Conservation (phyloP, 2,113 vertebrate species). For the Erythrocebus patas region DNA sequence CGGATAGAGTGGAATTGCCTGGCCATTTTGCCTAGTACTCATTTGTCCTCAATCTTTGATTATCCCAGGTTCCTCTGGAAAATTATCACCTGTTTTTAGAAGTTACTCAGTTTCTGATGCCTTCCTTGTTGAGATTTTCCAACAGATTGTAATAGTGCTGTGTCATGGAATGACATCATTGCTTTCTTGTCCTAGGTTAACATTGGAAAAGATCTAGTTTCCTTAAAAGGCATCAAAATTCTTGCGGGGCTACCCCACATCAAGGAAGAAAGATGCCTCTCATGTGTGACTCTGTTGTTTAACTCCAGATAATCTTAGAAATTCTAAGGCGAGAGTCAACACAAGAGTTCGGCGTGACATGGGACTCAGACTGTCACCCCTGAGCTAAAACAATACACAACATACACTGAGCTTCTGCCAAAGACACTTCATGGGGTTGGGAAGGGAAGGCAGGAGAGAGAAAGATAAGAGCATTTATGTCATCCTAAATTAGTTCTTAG, state of each 20-base stretch:
- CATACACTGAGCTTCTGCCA: conserved; percentile 63
- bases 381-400: conserved; percentile 64
- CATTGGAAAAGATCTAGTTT: neutral
- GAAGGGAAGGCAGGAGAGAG: conserved; percentile 46
- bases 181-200: neutral
- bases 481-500: conserved; percentile 81
- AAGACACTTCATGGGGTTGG: conserved; percentile 40
- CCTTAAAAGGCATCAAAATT: conserved; percentile 31
- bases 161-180: neutral
- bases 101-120: neutral
- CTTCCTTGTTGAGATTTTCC: neutral
- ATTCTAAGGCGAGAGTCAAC: conserved; percentile 21
- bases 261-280: neutral
- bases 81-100: neutral
- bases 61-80: neutral
- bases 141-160: neutral
- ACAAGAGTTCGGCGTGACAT: neutral
- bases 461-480: conserved; percentile 77
- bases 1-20: neutral
- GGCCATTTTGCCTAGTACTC: too few species aligned
- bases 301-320: conserved; percentile 55
- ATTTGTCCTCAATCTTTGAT: neutral
- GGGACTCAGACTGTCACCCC: conserved; percentile 30
- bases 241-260: neutral
- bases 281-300: neutral